Conservation (phyloP, 2,797 vertebrate genomes). For the Sylvia borin region DNA sequence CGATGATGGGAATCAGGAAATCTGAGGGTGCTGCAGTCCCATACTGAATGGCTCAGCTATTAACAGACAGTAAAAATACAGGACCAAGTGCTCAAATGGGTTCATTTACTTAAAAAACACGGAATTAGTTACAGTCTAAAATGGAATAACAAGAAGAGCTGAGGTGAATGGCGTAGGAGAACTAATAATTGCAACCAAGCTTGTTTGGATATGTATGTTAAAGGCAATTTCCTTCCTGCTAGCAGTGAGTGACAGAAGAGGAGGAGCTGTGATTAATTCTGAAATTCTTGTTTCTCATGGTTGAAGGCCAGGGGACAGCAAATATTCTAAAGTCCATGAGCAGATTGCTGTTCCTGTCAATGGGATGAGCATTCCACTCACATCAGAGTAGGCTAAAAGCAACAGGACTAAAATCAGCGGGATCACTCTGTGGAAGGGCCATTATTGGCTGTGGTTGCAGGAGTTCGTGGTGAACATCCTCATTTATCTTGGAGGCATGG, state of each 20-base stretch:
- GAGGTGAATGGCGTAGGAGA: not conserved
- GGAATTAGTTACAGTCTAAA: not conserved
- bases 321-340: not conserved
- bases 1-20: conserved; percentile 26
- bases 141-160: not conserved
- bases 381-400: not conserved
- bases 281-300: not conserved
- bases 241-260: not conserved
- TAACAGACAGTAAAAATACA: not conserved
- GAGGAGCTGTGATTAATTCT: not conserved
- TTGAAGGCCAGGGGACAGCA: not conserved
- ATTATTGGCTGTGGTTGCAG: not conserved
- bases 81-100: not conserved
- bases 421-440: not conserved
- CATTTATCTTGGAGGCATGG: not conserved
- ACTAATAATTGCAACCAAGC: not conserved
- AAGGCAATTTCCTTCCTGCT: not conserved
- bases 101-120: conserved; percentile 12
- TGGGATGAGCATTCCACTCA: not conserved
- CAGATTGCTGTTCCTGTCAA: not conserved
- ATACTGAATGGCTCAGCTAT: conserved; percentile 9
- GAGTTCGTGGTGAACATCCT: not conserved
- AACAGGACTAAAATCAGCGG: not conserved
- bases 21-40: not conserved
- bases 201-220: not conserved